phyloP scores from a whole-genome alignment of 2,888 invertebrate genomes.

The Bugula neritina region DNA sequence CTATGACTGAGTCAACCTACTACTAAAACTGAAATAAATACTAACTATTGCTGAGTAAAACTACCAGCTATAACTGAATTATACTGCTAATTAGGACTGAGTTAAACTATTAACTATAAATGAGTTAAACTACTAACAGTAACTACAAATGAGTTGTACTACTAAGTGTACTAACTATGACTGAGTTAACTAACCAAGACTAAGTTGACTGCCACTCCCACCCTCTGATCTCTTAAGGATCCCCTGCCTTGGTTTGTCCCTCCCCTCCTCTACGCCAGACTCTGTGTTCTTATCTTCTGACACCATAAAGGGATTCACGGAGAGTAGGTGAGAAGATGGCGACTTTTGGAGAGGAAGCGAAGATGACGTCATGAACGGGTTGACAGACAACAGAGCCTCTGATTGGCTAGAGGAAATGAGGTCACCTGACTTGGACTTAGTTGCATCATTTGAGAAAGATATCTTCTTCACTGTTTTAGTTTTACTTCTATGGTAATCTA shows the following conservation, averaged over 20 bases:
- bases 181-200: constrained; percentile 14
- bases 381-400: neutral
- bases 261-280: neutral
- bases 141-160: too few species aligned
- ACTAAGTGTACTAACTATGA: too few species aligned
- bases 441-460: constrained; percentile 8
- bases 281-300: neutral
- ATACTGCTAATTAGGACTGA: too few species aligned
- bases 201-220: constrained; percentile 9
- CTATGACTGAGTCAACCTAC: too few species aligned
- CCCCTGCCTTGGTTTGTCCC: constrained; percentile 2
- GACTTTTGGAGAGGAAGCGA: neutral
- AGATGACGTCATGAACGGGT: constrained; percentile 18
- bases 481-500: constrained; percentile 20
- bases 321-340: neutral
- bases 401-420: neutral
- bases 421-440: neutral
- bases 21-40: too few species aligned
- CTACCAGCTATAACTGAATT: too few species aligned
- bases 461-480: constrained; percentile 5
- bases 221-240: constrained; percentile 15
- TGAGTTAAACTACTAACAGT: too few species aligned
- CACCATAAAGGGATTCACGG: constrained; percentile 2
- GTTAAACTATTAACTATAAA: too few species aligned
- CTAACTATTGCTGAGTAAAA: too few species aligned